A percentile compares a stretch with the other conserved stretches of the same genome.
Evolutionary conservation across 1,140 invertebrate species (phyloP).

Genomic region (Lutraria rhynchaena): DNA sequence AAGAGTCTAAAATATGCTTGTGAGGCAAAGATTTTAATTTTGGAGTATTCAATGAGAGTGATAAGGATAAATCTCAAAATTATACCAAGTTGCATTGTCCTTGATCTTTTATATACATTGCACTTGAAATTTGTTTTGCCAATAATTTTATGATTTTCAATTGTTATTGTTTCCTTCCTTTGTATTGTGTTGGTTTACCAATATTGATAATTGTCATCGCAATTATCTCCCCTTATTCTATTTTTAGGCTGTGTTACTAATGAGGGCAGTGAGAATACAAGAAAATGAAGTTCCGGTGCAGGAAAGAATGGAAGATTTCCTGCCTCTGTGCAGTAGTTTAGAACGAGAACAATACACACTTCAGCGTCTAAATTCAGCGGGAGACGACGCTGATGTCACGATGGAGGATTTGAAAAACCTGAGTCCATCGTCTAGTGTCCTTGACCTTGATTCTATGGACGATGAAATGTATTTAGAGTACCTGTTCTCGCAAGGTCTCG

Average conservation of each 20-base stretch:
- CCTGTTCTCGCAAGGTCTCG: conserved; percentile 77
- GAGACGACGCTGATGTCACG: conserved; percentile 71
- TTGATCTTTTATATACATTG: no score
- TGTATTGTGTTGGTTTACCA: no score
- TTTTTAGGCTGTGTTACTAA: conserved; percentile 32
- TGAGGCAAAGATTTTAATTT: no score
- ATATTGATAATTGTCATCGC: no score
- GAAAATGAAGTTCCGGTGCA: conserved; percentile 36
- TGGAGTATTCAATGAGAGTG: no score
- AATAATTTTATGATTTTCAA: no score
- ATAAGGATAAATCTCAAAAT: no score
- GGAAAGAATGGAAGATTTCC: conserved; percentile 74
- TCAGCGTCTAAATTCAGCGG: conserved; percentile 78
- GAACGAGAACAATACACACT: conserved; percentile 78
- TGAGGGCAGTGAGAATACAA: conserved; percentile 34
- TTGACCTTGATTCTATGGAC: conserved; percentile 75
- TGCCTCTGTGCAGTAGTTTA: conserved; percentile 75
- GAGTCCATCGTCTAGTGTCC: conserved; percentile 63
- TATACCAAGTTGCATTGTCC: no score
- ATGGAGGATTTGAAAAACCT: conserved; percentile 63
- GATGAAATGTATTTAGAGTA: conserved; percentile 77
- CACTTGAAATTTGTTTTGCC: no score
- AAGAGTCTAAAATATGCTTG: no score
- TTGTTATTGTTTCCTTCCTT: no score
- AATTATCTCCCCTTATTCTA: no score